Percentiles rank a stretch among this genome's conserved stretches.
These are phyloP conservation scores for Syndactyla subalaris DNA, from an alignment of 2,797 vertebrate species.

Conservation along the genomic window DNA sequence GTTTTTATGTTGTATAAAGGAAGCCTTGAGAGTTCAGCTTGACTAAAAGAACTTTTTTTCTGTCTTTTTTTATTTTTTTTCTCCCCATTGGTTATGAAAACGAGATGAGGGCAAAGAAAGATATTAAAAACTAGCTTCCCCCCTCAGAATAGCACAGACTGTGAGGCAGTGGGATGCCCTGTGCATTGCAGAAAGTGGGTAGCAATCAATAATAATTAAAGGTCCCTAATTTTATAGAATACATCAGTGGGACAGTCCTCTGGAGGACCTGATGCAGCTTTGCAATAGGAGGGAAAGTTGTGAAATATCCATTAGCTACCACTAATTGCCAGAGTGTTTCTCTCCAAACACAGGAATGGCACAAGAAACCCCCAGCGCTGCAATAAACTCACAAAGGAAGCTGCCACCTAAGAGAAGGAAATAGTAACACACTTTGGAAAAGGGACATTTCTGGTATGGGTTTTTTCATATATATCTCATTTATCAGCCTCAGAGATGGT, in stretches of 20 bases:
- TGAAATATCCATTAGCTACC: too few species aligned
- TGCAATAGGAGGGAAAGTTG: too few species aligned
- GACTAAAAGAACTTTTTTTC: not conserved
- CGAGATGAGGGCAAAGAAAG: constrained; percentile 13
- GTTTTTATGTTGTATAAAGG: not conserved
- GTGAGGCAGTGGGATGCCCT: not conserved
- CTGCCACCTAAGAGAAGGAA: not conserved
- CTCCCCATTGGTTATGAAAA: not conserved
- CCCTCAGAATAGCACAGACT: not conserved
- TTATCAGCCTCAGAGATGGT: not conserved
- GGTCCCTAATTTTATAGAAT: not conserved
- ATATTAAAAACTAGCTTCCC: not conserved
- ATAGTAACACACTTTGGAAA: not conserved
- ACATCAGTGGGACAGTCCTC: too few species aligned
- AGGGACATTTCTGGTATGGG: not conserved
- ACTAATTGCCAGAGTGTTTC: too few species aligned
- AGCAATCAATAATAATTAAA: not conserved
- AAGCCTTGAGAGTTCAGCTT: not conserved
- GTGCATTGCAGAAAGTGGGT: not conserved
- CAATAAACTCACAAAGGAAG: not conserved
- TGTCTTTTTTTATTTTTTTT: too few species aligned
- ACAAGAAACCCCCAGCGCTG: too few species aligned
- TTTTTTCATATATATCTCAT: not conserved
- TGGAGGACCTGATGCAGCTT: too few species aligned
- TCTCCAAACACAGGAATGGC: too few species aligned